Conservation (phyloP, 2,888 invertebrate species). For the Tetheella fluctuosa region DNA sequence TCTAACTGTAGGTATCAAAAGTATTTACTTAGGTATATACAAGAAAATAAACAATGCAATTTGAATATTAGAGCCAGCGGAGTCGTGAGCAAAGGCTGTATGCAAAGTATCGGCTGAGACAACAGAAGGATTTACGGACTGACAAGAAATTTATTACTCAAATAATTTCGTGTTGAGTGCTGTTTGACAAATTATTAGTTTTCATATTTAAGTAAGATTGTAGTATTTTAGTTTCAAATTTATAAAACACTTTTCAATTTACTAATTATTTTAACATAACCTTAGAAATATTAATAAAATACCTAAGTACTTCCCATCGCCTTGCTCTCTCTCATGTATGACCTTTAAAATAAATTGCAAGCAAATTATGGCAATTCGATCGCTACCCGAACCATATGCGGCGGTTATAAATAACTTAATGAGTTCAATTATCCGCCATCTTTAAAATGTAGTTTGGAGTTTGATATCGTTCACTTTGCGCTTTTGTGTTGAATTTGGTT, state of each 20-base stretch:
- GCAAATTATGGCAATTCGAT: conserved; percentile 63
- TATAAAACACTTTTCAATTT: neutral
- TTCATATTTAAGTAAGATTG: conserved; percentile 51
- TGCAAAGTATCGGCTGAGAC: conserved; percentile 29
- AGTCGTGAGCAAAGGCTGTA: neutral
- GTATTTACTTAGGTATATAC: neutral
- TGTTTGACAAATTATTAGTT: conserved; percentile 60
- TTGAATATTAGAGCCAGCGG: neutral
- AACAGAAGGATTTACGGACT: conserved; percentile 65
- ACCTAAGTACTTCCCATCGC: too few relatives aligned
- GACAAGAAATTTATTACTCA: conserved; percentile 56
- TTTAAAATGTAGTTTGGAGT: conserved; percentile 49
- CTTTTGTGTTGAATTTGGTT: conserved; percentile 22
- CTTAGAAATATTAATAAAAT: conserved; percentile 18
- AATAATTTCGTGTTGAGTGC: conserved; percentile 40
- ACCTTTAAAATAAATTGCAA: conserved; percentile 62
- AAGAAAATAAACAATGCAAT: neutral
- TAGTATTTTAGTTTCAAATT: too few relatives aligned
- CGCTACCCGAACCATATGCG: conserved; percentile 56
- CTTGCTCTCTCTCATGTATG: conserved; percentile 26
- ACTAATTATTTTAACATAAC: neutral
- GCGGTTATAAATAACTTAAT: conserved; percentile 67
- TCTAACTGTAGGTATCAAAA: neutral
- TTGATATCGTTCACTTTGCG: conserved; percentile 35
- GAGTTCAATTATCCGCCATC: conserved; percentile 65